phyloP scores from a whole-genome alignment of 2,888 invertebrate species.

The Euplagia quadripunctaria region DNA sequence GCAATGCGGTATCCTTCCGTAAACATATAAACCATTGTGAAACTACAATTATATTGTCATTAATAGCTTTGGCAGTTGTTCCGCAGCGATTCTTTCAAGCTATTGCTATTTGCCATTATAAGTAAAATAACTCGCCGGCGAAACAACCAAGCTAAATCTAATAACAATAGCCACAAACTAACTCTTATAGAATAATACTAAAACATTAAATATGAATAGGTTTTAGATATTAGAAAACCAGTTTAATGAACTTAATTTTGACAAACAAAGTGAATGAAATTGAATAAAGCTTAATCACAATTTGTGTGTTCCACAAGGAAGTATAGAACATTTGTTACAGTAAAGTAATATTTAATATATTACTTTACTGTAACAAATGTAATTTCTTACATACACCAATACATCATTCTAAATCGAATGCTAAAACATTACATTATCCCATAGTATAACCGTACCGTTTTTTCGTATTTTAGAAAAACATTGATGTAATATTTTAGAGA shows the following conservation, averaged over 20 bases:
- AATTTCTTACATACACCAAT: not conserved
- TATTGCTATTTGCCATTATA: not conserved
- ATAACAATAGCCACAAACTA: too few species aligned
- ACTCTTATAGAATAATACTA: too few species aligned
- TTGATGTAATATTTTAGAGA: constrained; percentile 12
- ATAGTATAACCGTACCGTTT: constrained; percentile 8
- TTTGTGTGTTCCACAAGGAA: not conserved
- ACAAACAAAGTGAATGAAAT: not conserved
- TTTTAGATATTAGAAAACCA: not conserved
- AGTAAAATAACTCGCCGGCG: not conserved
- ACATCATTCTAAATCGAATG: too few species aligned
- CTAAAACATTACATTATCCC: not conserved
- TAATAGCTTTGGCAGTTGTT: constrained; percentile 15
- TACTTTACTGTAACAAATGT: not conserved
- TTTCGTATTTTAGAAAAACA: not conserved
- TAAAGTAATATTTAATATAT: too few species aligned
- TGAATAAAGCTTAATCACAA: not conserved
- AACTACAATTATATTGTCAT: constrained; percentile 17
- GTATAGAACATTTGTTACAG: too few species aligned
- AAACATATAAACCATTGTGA: constrained; percentile 24
- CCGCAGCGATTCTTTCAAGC: constrained; percentile 10
- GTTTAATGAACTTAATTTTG: not conserved
- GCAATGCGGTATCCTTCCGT: constrained; percentile 48
- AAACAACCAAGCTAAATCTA: not conserved
- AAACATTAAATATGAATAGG: not conserved